Evolutionary conservation across 2,797 vertebrate species (phyloP).

Genomic region (Onychomys arenicola): DNA sequence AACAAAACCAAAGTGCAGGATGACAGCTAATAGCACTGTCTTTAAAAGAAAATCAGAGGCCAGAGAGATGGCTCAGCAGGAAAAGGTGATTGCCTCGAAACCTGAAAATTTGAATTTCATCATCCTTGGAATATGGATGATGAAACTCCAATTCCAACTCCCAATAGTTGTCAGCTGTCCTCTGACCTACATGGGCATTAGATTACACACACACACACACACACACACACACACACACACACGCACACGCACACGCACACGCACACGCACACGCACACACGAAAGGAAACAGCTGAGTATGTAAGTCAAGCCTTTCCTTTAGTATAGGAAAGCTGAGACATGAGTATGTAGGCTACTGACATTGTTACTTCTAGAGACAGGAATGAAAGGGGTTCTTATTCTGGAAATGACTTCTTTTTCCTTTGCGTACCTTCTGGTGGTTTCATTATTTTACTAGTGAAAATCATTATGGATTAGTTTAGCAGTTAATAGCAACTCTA

Average conservation of each 20-base stretch:
- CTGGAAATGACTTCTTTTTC: not conserved
- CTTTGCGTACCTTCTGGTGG: not conserved
- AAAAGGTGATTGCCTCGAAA: no score
- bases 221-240: not conserved
- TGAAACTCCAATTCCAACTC: no score
- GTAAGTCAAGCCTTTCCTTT: accelerated
- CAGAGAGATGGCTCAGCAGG: not conserved
- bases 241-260: not conserved
- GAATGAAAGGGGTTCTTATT: not conserved
- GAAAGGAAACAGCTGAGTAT: not conserved
- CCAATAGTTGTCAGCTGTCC: not conserved
- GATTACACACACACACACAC: not conserved
- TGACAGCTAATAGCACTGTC: not conserved
- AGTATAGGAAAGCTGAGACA: not conserved
- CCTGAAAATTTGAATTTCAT: not conserved
- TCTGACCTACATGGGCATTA: not conserved
- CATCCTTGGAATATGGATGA: not conserved
- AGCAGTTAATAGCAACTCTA: not conserved
- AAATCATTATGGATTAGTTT: not conserved
- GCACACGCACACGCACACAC: not conserved
- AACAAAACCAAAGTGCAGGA: not conserved
- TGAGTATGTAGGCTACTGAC: not conserved
- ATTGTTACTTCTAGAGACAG: not conserved
- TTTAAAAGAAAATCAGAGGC: not conserved
- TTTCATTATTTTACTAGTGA: not conserved